Evolutionary conservation across 2,113 vertebrate species (phyloP).

Genomic region (Harpagus bidentatus): DNA sequence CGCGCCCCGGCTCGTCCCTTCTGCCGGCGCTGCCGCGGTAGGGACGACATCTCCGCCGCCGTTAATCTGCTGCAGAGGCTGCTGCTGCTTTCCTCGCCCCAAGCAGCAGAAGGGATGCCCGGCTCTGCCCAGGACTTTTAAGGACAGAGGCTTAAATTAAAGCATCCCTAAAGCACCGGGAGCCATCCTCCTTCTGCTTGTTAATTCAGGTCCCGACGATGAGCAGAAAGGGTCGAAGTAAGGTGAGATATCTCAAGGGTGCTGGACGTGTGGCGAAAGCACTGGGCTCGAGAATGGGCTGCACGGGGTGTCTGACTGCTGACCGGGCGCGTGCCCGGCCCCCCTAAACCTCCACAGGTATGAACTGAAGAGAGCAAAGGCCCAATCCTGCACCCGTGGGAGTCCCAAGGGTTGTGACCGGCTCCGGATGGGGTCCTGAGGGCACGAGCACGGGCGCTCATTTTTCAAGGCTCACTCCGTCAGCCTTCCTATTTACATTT

Average conservation of each 20-base stretch:
- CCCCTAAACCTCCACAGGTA: conserved; percentile 25
- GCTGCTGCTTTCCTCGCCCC: too few relatives aligned
- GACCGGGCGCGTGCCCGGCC: accelerated
- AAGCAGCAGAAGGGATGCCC: neutral
- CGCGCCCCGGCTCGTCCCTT: accelerated
- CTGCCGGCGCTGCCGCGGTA: accelerated
- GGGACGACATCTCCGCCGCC: neutral
- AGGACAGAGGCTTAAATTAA: neutral
- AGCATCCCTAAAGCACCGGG: neutral
- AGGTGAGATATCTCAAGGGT: neutral
- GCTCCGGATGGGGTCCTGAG: neutral
- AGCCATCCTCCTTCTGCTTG: neutral
- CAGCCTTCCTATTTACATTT: conserved; percentile 34
- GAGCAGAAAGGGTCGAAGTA: neutral
- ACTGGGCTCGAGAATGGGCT: neutral
- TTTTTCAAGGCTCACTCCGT: conserved; percentile 44
- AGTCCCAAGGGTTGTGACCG: neutral
- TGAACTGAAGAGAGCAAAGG: neutral
- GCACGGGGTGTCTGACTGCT: neutral
- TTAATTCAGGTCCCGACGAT: neutral
- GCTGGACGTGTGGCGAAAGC: neutral
- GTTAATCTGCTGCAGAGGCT: neutral
- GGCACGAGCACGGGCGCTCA: conserved; percentile 12
- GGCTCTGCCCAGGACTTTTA: neutral
- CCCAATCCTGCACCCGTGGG: neutral